A percentile compares a stretch with the other conserved stretches of the same genome.
Conservation (phyloP, 30 jellyfish, hydroid and myxozoan genomes). For the Cassiopea andromeda region DNA sequence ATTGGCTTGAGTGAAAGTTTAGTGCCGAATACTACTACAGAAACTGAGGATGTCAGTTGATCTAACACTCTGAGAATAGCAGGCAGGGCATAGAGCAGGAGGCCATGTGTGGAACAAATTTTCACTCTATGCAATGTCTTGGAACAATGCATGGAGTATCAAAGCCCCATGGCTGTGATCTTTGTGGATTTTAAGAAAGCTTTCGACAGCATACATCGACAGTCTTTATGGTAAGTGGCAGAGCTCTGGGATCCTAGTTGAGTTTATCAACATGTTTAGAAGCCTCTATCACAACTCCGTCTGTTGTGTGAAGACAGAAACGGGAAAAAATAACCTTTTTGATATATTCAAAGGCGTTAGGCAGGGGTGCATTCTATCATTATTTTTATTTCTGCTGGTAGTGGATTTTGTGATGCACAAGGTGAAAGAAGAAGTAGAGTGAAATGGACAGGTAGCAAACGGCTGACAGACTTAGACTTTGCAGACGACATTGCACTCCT, state of each 20-base stretch:
- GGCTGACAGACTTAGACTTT: slow-evolving; percentile 29
- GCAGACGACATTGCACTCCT: slow-evolving; percentile 31
- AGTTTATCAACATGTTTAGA: slow-evolving; percentile 2
- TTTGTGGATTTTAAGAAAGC: slow-evolving; percentile 31
- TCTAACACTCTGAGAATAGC: slow-evolving; percentile 3
- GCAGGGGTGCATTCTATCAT: slow-evolving; percentile 33
- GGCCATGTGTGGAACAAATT: slow-evolving; percentile 3
- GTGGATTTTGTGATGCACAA: slow-evolving; percentile 23
- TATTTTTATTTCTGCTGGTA: slow-evolving; percentile 9
- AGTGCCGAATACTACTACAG: background rate
- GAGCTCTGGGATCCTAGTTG: slow-evolving; percentile 5
- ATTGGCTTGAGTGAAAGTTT: slow-evolving; percentile 14
- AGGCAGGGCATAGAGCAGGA: slow-evolving; percentile 20
- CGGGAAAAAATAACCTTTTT: slow-evolving; percentile 25
- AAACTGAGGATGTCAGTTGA: slow-evolving; percentile 22
- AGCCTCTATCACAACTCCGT: background rate
- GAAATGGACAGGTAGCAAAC: background rate
- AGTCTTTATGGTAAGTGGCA: slow-evolving; percentile 21
- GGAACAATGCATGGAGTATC: slow-evolving; percentile 16
- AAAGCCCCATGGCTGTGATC: background rate
- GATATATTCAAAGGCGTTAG: slow-evolving; percentile 30
- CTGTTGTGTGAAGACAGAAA: slow-evolving; percentile 22
- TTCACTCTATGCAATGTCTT: slow-evolving; percentile 7
- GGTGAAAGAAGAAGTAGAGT: slow-evolving; percentile 2
- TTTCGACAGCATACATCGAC: slow-evolving; percentile 11